Percentiles rank a stretch among this genome's conserved stretches.
Conservation (phyloP, 2,888 invertebrate species). For the Acleris laterana region DNA sequence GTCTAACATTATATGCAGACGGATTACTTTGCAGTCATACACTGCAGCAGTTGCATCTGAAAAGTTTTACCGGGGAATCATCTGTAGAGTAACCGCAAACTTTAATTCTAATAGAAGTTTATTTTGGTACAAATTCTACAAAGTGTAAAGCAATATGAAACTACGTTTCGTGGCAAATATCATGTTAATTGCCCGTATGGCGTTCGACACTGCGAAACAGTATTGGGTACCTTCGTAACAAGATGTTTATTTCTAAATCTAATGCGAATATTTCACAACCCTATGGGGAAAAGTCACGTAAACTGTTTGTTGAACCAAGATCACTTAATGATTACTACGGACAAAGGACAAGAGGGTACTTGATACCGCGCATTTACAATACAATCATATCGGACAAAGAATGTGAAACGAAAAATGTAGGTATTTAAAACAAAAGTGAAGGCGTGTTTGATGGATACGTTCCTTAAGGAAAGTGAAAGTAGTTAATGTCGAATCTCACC, state of each 20-base stretch:
- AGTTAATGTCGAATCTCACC: too few species aligned
- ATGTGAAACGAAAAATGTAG: too few species aligned
- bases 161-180: constrained; percentile 46
- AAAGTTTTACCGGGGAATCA: constrained; percentile 48
- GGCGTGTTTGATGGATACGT: too few species aligned
- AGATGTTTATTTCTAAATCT: constrained; percentile 33
- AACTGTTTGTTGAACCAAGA: too few species aligned
- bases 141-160: constrained; percentile 49
- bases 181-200: constrained; percentile 56
- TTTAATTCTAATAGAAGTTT: constrained; percentile 68
- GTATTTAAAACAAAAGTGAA: too few species aligned
- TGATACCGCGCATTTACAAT: too few species aligned
- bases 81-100: constrained; percentile 45
- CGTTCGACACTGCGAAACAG: constrained; percentile 41
- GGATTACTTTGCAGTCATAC: constrained; percentile 11
- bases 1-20: background rate
- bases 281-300: background rate
- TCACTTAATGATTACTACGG: too few species aligned
- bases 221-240: too few species aligned
- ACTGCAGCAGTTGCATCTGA: constrained; percentile 41
- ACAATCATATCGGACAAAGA: too few species aligned
- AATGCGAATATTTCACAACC: background rate
- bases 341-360: too few species aligned
- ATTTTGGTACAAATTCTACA: constrained; percentile 55
- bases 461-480: too few species aligned